Base-by-base conservation (phyloP, 53 echinoderm and acorn worm species). In the Mesocentrotus franciscanus region DNA sequence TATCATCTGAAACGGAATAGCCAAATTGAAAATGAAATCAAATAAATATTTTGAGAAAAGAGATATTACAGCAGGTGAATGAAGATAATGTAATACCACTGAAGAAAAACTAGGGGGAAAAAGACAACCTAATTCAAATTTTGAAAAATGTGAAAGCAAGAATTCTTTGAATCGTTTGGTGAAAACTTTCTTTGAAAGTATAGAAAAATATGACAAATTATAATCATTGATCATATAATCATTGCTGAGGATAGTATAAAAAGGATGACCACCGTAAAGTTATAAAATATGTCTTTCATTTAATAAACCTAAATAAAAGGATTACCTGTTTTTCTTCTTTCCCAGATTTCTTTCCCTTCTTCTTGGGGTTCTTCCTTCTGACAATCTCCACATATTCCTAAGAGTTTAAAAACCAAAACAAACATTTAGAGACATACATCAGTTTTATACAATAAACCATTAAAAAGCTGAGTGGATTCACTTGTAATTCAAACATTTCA, bases 321-420 rank as follows among this genome's bases (percentile, higher is more conserved):
- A 62, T 85, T 94, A 94, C 95, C 95, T 94, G 95, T 70, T 94
- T 94, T 85, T 94, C 95, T 26, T 85, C 95, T 55, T 94, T 85
- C 64, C 42, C 71, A 11, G 95, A 71, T 75, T 96, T 96, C 94
- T 94, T 96, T 49, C 72, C 93, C 78, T 56, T 95, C 78, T 95
- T 95, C 90, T 85, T 66, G 56, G 68, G 42, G 12, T 42, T 81
- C 34, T 35, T 85, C 85, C 34, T 70, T 59, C 93, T 90, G 60
- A 59, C 55, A 64, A 94, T 9, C 93, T 92, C 95, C 92, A 95
- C 95, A 92, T 96, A 95, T 81, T 96, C 96, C 96, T 96, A 87
- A 59, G 13, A 78, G 27, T 5, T 33, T 58, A 9, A 79, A 96
- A 90, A 49, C n/a, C 0, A 35, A 66, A 36, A 36, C 22, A 58